A percentile compares a stretch with the other conserved stretches of the same genome.
Conservation (phyloP, 2,888 invertebrate genomes). For the Drosophila mettleri region DNA sequence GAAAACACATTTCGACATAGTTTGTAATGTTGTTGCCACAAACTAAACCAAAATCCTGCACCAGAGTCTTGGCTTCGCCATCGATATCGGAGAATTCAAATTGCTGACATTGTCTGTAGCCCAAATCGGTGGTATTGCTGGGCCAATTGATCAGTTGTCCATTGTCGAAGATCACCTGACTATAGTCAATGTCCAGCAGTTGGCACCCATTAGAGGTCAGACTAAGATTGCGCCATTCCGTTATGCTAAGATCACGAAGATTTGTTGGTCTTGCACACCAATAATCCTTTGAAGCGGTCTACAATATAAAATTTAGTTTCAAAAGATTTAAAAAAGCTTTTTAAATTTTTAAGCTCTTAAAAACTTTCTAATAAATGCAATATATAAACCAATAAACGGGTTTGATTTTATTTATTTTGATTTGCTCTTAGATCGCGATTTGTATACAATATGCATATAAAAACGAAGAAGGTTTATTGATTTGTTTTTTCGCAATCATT, state of each 20-base stretch:
- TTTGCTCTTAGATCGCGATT: not conserved
- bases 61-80: conserved; percentile 85
- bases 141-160: conserved; percentile 67
- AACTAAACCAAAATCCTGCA: conserved; percentile 87
- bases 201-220: conserved; percentile 86
- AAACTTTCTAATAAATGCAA: not conserved
- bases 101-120: conserved; percentile 78
- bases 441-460: not conserved
- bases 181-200: conserved; percentile 80
- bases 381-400: not conserved
- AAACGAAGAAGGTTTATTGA: not conserved
- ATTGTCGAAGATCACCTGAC: conserved; percentile 46
- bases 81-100: conserved; percentile 84
- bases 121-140: conserved; percentile 31
- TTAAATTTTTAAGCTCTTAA: too few relatives aligned
- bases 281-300: conserved; percentile 86
- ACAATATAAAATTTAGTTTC: conserved; percentile 41
- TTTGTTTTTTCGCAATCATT: not conserved
- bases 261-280: conserved; percentile 87
- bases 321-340: not conserved
- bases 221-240: conserved; percentile 86
- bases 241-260: conserved; percentile 83
- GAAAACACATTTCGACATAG: conserved; percentile 88
- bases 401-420: not conserved
- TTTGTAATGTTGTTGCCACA: conserved; percentile 87